Evolutionary conservation across 2,797 vertebrate species (phyloP).

Genomic region (Zenarchopterus dispar): DNA sequence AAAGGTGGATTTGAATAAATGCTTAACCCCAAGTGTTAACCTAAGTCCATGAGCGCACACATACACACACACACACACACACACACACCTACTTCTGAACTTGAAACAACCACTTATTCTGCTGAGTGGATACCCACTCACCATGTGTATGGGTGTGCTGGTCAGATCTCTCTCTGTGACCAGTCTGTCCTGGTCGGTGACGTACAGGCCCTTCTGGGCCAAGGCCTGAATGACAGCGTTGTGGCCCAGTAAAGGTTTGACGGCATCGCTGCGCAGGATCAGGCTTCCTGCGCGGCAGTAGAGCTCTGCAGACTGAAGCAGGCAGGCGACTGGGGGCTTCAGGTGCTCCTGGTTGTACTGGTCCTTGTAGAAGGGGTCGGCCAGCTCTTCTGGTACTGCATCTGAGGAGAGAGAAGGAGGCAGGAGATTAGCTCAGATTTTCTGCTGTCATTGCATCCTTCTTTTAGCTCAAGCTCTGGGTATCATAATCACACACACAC

Average conservation of each 20-base stretch:
- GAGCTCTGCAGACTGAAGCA: constrained; percentile 95
- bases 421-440: neutral
- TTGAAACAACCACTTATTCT: neutral
- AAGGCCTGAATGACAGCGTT: constrained; percentile 98
- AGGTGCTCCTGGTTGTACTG: constrained; percentile 98
- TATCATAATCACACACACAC: no score
- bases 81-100: neutral
- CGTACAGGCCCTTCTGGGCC: constrained; percentile 96
- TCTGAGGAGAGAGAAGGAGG: constrained; percentile 76
- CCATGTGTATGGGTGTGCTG: constrained; percentile 93
- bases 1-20: neutral
- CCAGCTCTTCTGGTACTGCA: constrained; percentile 91
- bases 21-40: neutral
- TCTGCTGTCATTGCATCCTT: no score
- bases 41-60: no score
- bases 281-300: constrained; percentile 97
- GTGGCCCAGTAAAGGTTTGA: constrained; percentile 95
- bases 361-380: constrained; percentile 93
- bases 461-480: no score
- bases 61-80: no score
- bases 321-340: constrained; percentile 92
- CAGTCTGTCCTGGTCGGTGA: constrained; percentile 94
- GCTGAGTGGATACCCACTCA: constrained; percentile 71
- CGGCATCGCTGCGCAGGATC: constrained; percentile 96
- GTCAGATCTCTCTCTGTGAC: constrained; percentile 95